These are phyloP conservation scores for Sebastes vulpes DNA, from an alignment of 2,797 vertebrate genomes.

Conservation along the genomic window DNA sequence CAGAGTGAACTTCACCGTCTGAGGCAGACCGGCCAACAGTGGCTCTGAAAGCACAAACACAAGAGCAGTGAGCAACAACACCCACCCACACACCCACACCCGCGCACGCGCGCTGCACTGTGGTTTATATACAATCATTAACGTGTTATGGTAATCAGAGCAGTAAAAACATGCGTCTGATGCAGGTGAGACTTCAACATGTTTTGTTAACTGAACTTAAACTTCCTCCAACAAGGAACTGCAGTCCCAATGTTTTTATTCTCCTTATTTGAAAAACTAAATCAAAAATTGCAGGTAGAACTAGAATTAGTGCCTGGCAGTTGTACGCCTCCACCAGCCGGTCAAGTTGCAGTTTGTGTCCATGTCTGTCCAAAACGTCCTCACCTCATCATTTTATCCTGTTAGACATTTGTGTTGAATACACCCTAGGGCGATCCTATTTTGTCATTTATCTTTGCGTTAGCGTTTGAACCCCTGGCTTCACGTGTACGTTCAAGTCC, in stretches of 20 bases:
- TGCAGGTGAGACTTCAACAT: not conserved
- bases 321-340: not conserved
- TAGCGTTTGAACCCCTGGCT: too few species aligned
- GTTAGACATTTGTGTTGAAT: not conserved
- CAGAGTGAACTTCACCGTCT: slow-evolving; percentile 95
- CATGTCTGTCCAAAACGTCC: not conserved
- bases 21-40: slow-evolving; percentile 95
- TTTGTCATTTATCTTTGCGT: too few species aligned
- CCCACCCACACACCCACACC: too few species aligned
- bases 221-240: not conserved
- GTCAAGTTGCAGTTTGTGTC: not conserved
- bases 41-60: slow-evolving; percentile 85
- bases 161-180: too few species aligned
- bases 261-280: not conserved
- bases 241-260: not conserved
- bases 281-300: not conserved
- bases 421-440: too few species aligned
- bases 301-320: not conserved
- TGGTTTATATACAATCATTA: not conserved
- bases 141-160: not conserved
- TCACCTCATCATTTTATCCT: not conserved
- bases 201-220: not conserved
- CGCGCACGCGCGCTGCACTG: not conserved
- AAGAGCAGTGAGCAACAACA: not conserved
- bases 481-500: too few species aligned